phyloP scores from a whole-genome alignment of 2,797 vertebrate genomes.

The Apogon talboti region DNA sequence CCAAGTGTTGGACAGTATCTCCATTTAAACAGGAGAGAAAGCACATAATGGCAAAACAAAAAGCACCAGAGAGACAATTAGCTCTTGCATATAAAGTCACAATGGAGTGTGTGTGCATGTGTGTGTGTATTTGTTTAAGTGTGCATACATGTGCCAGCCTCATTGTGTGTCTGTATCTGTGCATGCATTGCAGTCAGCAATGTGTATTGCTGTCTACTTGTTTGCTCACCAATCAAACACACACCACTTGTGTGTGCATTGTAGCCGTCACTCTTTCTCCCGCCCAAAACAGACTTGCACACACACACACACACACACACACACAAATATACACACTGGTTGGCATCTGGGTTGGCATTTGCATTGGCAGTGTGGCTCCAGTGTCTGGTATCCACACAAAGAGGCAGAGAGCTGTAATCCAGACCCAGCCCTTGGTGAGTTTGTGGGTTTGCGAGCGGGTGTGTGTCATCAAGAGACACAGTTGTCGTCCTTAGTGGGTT shows the following conservation, averaged over 20 bases:
- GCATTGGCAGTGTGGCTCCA: slow-evolving; percentile 62
- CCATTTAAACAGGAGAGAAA: slow-evolving; percentile 70
- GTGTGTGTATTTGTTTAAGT: slow-evolving; percentile 25
- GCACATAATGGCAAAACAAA: slow-evolving; percentile 66
- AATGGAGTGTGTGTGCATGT: slow-evolving; percentile 18
- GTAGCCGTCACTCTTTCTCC: slow-evolving; percentile 37
- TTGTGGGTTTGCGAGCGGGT: slow-evolving; percentile 41
- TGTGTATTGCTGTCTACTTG: slow-evolving; percentile 46
- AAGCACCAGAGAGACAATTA: slow-evolving; percentile 75
- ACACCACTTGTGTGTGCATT: slow-evolving; percentile 57
- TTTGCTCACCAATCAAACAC: slow-evolving; percentile 73
- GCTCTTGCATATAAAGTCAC: slow-evolving; percentile 51
- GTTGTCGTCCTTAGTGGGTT: slow-evolving; percentile 48
- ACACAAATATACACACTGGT: slow-evolving; percentile 29
- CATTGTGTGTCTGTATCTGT: slow-evolving; percentile 29
- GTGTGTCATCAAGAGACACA: slow-evolving; percentile 53
- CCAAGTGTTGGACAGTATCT: slow-evolving; percentile 62
- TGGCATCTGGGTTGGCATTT: slow-evolving; percentile 73
- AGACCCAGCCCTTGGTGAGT: slow-evolving; percentile 61
- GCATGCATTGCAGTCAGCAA: slow-evolving; percentile 43
- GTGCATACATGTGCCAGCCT: slow-evolving; percentile 40
- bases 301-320: slow-evolving; percentile 2
- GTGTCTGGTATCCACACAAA: slow-evolving; percentile 67
- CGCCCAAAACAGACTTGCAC: slow-evolving; percentile 26
- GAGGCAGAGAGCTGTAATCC: slow-evolving; percentile 72